Conservation (phyloP, 2,888 invertebrate genomes). For the Limnephilus rhombicus region DNA sequence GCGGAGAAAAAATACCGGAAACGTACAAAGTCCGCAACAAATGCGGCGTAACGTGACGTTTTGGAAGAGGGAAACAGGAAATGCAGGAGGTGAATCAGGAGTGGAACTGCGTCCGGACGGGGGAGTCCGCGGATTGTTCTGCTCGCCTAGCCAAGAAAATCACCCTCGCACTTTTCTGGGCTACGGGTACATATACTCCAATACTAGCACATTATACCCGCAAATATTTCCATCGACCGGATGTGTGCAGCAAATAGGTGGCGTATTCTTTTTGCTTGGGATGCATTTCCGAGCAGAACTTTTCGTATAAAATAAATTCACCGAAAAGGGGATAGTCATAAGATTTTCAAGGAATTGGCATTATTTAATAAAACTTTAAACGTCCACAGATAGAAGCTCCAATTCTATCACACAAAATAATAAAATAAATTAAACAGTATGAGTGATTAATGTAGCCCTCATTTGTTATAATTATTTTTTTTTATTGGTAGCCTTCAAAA, state of each 20-base stretch:
- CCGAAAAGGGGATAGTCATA: not conserved
- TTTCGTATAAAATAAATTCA: not conserved
- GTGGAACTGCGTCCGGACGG: conserved; percentile 47
- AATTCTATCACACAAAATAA: not conserved
- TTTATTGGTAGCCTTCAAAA: not conserved
- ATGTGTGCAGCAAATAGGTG: conserved; percentile 46
- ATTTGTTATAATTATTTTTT: not conserved
- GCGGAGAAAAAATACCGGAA: conserved; percentile 57
- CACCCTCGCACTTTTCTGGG: conserved; percentile 19
- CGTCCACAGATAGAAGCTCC: not conserved
- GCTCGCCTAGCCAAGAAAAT: conserved; percentile 43
- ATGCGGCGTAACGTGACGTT: conserved; percentile 62
- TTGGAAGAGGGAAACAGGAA: conserved; percentile 54
- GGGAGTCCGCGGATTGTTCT: conserved; percentile 28
- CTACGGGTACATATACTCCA: conserved; percentile 7
- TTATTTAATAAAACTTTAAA: not conserved
- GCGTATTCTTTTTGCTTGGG: conserved; percentile 16
- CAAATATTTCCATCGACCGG: conserved; percentile 47
- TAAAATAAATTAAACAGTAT: not conserved
- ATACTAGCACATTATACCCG: not conserved
- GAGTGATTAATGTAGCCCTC: not conserved
- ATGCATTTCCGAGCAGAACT: not conserved
- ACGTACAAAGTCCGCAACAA: conserved; percentile 63
- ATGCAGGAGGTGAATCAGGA: conserved; percentile 51
- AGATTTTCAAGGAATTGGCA: not conserved